Conservation (phyloP, 2,888 invertebrate genomes). For the Cerceris ruficornis region DNA sequence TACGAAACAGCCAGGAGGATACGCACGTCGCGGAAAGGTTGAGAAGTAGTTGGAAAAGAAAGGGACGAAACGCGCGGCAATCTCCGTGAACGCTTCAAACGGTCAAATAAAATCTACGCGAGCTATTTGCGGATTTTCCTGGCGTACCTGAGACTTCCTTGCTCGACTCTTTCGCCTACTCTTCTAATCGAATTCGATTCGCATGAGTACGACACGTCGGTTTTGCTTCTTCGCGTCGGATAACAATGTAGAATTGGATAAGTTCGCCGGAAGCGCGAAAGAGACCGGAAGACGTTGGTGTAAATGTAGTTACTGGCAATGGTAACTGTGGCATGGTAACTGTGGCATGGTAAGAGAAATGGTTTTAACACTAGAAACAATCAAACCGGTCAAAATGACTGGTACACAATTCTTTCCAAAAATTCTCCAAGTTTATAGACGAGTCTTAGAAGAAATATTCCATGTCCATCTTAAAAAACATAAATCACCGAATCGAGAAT, state of each 20-base stretch:
- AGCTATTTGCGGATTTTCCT: neutral
- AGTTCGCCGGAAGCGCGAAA: neutral
- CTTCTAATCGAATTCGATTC: slow-evolving; percentile 1
- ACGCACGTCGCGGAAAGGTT: neutral
- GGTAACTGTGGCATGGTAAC: no score
- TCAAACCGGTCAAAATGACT: no score
- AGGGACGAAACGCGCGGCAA: neutral
- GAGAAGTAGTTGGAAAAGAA: neutral
- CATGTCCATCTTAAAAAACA: no score
- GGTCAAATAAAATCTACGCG: neutral
- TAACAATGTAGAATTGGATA: neutral
- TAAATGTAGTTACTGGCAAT: no score
- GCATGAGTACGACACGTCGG: neutral
- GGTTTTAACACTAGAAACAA: no score
- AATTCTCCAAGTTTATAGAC: no score
- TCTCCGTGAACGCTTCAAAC: neutral
- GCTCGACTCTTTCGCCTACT: neutral
- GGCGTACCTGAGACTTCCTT: neutral
- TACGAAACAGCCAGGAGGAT: neutral
- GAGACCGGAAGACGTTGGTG: no score
- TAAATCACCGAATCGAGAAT: no score
- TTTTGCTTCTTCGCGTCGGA: neutral
- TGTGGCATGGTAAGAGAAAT: no score
- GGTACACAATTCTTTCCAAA: no score
- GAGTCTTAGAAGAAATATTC: no score